These are phyloP conservation scores for Sebastes taczanowskii DNA, from an alignment of 2,797 vertebrate genomes.

Conservation along the genomic window DNA sequence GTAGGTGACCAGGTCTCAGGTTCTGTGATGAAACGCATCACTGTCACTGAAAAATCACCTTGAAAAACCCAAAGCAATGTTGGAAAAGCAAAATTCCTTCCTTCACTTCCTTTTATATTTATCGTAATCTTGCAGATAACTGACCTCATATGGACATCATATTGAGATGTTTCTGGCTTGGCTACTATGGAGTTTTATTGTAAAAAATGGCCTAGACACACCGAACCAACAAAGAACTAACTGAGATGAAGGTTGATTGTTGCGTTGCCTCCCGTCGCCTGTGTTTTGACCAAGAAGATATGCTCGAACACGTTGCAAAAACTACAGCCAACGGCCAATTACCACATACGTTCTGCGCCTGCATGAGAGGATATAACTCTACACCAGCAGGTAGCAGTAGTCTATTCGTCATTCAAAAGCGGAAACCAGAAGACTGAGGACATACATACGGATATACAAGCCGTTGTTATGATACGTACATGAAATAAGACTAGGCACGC, in stretches of 20 bases:
- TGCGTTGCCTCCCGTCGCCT: too few relatives aligned
- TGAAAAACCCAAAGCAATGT: background rate
- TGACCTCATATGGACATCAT: background rate
- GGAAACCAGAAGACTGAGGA: too few relatives aligned
- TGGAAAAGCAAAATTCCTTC: background rate
- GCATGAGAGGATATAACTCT: too few relatives aligned
- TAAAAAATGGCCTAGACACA: background rate
- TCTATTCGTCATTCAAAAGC: too few relatives aligned
- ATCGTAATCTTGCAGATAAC: fast-evolving
- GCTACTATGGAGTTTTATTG: background rate
- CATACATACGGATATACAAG: too few relatives aligned
- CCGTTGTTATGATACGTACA: too few relatives aligned
- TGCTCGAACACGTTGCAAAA: fast-evolving
- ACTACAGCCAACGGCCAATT: too few relatives aligned
- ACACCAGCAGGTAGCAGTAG: too few relatives aligned
- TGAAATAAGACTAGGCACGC: too few relatives aligned
- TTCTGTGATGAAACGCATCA: background rate
- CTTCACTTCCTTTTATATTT: background rate
- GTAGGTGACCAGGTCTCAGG: constrained; percentile 67
- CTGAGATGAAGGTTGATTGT: fast-evolving
- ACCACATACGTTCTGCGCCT: too few relatives aligned
- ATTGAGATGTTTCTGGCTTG: background rate
- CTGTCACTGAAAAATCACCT: background rate
- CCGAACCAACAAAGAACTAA: too few relatives aligned
- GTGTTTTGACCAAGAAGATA: too few relatives aligned